These are phyloP conservation scores for Triplophysa tibetana DNA, from an alignment of 2,113 vertebrate species.

Conservation along the genomic window DNA sequence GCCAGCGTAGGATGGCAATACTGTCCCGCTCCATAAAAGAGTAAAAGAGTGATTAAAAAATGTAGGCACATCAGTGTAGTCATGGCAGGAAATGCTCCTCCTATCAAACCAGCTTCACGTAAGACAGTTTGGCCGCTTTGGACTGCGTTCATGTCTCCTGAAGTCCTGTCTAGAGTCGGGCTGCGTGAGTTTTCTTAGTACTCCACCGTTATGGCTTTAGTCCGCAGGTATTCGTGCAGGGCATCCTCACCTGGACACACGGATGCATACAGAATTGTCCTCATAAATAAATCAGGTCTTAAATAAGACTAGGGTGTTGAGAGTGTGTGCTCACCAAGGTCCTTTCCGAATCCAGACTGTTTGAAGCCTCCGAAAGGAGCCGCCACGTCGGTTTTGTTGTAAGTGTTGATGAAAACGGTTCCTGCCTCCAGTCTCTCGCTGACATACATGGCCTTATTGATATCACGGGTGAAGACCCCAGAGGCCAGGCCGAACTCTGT, in stretches of 20 bases:
- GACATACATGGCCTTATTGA: constrained; percentile 94
- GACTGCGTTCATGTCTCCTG: neutral
- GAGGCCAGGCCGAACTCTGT: constrained; percentile 96
- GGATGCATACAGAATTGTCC: neutral
- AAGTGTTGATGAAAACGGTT: constrained; percentile 96
- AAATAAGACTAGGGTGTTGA: neutral
- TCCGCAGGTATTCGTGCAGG: constrained; percentile 92
- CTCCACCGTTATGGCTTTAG: constrained; percentile 94
- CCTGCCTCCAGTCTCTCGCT: constrained; percentile 92
- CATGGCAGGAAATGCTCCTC: constrained; percentile 38
- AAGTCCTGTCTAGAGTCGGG: constrained; percentile 41
- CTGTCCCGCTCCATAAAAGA: neutral
- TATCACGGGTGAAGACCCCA: constrained; percentile 92
- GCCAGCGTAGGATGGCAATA: neutral
- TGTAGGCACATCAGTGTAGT: constrained; percentile 56
- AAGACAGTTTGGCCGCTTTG: neutral
- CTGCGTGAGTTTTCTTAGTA: constrained; percentile 69
- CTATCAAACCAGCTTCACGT: constrained; percentile 31
- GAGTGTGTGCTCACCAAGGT: constrained; percentile 79
- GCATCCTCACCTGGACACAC: constrained; percentile 88
- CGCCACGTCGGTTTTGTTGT: constrained; percentile 97
- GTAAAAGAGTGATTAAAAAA: constrained; percentile 42
- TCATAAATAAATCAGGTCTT: neutral
- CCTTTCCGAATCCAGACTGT: constrained; percentile 96
- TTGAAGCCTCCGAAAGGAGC: constrained; percentile 96